These are phyloP conservation scores for Miichthys miiuy DNA, from an alignment of 2,797 vertebrate genomes.

Conservation along the genomic window DNA sequence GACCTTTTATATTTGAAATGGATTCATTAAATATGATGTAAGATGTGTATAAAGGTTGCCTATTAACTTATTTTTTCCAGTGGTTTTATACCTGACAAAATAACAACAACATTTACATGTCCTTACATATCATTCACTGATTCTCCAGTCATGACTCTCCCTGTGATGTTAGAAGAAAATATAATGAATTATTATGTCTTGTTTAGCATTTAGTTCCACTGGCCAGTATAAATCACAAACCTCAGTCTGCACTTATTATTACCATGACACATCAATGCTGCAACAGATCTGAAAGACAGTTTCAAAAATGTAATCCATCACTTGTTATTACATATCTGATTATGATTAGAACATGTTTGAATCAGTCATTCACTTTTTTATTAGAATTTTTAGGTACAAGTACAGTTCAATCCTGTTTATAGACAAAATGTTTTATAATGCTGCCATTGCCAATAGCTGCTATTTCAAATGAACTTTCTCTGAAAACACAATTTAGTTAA, in stretches of 20 bases:
- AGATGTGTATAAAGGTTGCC: conserved; percentile 81
- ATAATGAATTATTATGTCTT: conserved; percentile 29
- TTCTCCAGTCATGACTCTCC: conserved; percentile 29
- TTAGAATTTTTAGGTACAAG: background rate
- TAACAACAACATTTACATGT: conserved; percentile 68
- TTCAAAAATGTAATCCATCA: conserved; percentile 20
- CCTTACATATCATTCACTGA: conserved; percentile 45
- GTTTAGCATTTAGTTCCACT: conserved; percentile 35
- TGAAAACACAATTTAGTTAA: conserved; percentile 4
- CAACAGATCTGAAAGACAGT: background rate
- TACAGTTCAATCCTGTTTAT: conserved; percentile 8
- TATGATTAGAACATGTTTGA: background rate
- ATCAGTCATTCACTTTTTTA: background rate
- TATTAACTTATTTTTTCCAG: conserved; percentile 83
- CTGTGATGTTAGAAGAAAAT: conserved; percentile 35
- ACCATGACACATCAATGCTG: conserved; percentile 3
- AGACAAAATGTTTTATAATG: background rate
- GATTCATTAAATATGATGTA: conserved; percentile 82
- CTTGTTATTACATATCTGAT: conserved; percentile 13
- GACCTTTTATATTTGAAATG: conserved; percentile 82
- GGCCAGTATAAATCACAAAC: conserved; percentile 12
- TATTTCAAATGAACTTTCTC: background rate
- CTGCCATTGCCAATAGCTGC: background rate
- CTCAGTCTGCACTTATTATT: conserved; percentile 2
- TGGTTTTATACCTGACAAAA: conserved; percentile 71